Evolutionary conservation across 2,113 vertebrate genomes (phyloP).

Genomic region (Sapayoa aenigma): DNA sequence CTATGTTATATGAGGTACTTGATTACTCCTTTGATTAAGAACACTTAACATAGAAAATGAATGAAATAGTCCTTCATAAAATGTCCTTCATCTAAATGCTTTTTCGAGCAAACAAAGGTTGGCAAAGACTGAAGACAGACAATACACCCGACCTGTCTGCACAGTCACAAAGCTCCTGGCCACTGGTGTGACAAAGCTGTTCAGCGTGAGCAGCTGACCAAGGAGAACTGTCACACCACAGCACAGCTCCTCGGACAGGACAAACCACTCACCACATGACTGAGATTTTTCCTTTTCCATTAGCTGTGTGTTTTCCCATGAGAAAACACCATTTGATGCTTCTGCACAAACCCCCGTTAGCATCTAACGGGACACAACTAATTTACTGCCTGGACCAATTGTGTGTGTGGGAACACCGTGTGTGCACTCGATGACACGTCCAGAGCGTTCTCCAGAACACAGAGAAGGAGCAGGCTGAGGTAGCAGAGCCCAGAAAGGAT

Average conservation of each 20-base stretch:
- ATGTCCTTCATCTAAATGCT: not conserved
- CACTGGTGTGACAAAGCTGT: not conserved
- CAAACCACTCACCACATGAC: not conserved
- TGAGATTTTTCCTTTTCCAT: not conserved
- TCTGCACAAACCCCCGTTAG: not conserved
- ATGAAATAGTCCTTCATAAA: not conserved
- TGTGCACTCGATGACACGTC: not conserved
- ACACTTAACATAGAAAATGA: not conserved
- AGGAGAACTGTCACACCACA: not conserved
- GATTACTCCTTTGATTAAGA: not conserved
- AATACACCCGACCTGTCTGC: not conserved
- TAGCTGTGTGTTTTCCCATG: not conserved
- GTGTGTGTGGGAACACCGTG: rapidly evolving
- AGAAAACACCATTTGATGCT: not conserved
- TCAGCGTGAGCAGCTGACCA: not conserved
- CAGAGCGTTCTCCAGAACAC: not conserved
- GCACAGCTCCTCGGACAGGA: not conserved
- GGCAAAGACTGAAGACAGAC: not conserved
- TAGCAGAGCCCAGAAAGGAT: not conserved
- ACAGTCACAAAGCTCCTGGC: not conserved
- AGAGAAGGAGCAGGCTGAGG: not conserved
- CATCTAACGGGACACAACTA: rapidly evolving
- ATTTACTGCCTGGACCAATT: not conserved
- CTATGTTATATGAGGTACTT: not conserved
- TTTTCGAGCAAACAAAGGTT: not conserved